Percentiles rank a stretch among this genome's conserved stretches.
Conservation (phyloP, 2,888 invertebrate genomes). For the Schrankia costaestrigalis region DNA sequence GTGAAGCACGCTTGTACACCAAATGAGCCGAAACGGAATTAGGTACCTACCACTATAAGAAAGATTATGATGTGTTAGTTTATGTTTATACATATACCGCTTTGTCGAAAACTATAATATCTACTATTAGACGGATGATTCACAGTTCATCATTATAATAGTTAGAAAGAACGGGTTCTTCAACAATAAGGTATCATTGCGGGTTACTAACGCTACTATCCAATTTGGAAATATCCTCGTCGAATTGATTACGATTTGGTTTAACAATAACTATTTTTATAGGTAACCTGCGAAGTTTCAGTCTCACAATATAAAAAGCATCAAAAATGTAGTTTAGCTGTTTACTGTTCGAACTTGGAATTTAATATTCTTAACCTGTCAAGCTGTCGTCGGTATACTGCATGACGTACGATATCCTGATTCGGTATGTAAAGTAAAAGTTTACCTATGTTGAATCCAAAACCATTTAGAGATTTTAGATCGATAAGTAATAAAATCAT, state of each 20-base stretch:
- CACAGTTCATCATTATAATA: conserved; percentile 30
- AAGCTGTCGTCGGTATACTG: too few relatives aligned
- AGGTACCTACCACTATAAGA: conserved; percentile 28
- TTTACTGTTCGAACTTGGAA: too few relatives aligned
- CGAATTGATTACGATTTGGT: conserved; percentile 10
- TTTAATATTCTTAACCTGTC: too few relatives aligned
- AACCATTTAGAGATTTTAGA: too few relatives aligned
- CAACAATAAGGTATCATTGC: conserved; percentile 25
- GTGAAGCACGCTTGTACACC: conserved; percentile 44
- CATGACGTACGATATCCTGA: too few relatives aligned
- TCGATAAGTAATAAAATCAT: too few relatives aligned
- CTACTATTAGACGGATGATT: conserved; percentile 40
- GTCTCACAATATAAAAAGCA: too few relatives aligned
- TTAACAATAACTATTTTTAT: conserved; percentile 3
- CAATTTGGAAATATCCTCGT: conserved; percentile 20
- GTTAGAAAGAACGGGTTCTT: conserved; percentile 20
- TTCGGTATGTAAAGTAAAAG: too few relatives aligned
- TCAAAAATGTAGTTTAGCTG: too few relatives aligned
- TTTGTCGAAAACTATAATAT: conserved; percentile 34
- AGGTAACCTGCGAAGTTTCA: conserved; percentile 7
- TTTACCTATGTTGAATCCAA: too few relatives aligned
- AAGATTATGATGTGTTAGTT: too few relatives aligned
- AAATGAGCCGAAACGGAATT: conserved; percentile 54
- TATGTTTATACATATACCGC: too few relatives aligned
- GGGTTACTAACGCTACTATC: conserved; percentile 19